Evolutionary conservation across 2,113 vertebrate species (phyloP).

Genomic region (Andinoacara biseriatus): DNA sequence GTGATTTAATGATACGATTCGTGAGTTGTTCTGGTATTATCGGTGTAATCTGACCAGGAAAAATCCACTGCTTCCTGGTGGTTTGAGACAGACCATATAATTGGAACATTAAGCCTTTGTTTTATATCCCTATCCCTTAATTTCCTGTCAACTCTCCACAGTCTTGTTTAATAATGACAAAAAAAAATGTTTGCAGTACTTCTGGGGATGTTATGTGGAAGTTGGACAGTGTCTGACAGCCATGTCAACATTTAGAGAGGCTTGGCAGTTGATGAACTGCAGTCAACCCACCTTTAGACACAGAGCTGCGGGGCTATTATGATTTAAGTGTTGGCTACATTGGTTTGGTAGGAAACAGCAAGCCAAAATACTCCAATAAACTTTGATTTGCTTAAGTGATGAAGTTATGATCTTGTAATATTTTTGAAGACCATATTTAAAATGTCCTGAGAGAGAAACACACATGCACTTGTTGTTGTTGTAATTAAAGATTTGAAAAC

Average conservation of each 20-base stretch:
- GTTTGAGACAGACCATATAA: not conserved
- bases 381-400: not conserved
- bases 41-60: not conserved
- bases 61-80: not conserved
- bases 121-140: not conserved
- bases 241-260: not conserved
- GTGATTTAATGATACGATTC: not conserved
- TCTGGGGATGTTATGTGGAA: not conserved
- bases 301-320: not conserved
- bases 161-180: not conserved
- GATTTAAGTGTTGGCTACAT: not conserved
- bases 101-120: not conserved
- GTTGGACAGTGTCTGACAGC: not conserved
- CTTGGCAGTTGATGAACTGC: conserved; percentile 5
- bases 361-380: not conserved
- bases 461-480: not conserved
- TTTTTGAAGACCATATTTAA: not conserved
- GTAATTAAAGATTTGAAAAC: not conserved
- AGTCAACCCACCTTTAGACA: not conserved
- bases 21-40: not conserved
- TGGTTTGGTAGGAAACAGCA: not conserved
- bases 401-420: not conserved
- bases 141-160: conserved; percentile 8
- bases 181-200: not conserved
- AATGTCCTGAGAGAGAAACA: not conserved